Conservation (phyloP, 2,797 vertebrate genomes). For the Rhynchonycteris naso region DNA sequence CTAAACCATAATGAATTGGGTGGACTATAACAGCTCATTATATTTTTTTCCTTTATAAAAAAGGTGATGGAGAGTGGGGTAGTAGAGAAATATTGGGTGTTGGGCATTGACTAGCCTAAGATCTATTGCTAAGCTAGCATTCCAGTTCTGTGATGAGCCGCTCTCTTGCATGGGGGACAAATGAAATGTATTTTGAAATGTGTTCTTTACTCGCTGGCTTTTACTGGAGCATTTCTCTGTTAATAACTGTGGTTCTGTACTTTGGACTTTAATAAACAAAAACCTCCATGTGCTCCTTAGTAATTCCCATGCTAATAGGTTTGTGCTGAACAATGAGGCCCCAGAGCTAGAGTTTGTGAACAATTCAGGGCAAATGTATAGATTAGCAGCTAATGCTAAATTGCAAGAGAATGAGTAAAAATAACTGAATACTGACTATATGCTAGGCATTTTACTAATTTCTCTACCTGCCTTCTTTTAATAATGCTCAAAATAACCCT, state of each 20-base stretch:
- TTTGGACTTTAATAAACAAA: slow-evolving; percentile 34
- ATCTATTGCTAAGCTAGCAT: not conserved
- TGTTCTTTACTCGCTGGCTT: not conserved
- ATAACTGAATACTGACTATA: not conserved
- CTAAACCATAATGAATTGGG: not conserved
- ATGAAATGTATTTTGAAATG: not conserved
- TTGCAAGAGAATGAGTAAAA: not conserved
- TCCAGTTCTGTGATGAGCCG: not conserved
- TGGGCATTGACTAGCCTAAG: not conserved
- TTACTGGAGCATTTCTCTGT: not conserved
- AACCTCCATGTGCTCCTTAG: not conserved
- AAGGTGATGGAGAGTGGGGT: not conserved
- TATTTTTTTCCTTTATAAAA: not conserved
- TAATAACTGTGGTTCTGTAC: not conserved
- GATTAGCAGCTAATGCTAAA: not conserved
- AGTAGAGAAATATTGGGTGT: not conserved
- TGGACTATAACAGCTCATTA: not conserved
- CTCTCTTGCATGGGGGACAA: not conserved
- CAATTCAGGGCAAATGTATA: not conserved
- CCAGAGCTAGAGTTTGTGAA: not conserved
- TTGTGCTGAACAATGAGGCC: not conserved
- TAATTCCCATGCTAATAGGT: not conserved
- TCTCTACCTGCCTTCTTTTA: not conserved
- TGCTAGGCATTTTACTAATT: not conserved
- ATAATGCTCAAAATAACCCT: not conserved